Base-by-base conservation (phyloP, 2,797 vertebrate species). In the Fistularia commersonii region DNA sequence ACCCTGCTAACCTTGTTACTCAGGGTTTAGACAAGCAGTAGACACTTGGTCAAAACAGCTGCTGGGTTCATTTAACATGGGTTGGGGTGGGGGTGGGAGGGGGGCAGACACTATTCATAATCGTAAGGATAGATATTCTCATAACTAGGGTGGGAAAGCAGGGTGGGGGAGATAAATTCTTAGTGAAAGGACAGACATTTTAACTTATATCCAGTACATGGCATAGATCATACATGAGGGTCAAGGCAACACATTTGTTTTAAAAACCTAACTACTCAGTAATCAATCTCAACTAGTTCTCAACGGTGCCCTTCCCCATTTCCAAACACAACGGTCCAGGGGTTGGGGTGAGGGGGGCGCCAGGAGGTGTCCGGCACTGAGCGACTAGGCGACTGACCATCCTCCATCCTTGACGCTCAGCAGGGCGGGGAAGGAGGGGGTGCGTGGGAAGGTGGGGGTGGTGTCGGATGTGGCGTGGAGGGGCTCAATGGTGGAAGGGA, bases 221-320 rank as follows among this genome's bases (percentile, higher is more conserved):
- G 83, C 80, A 80, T 81, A 81, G 82, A 76, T 85, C 82, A 82
- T 84, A 86, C 79, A 85, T 77, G 66, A 84, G 77, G 85, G 69
- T 80, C 74, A 83, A 88, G 81, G 83, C 83, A 86, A 79, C 79
- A 85, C 82, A 83, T 81, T 54, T 75, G 69, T 57, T 54, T 70
- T 8, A 76, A 66, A 67, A 84, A 72, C 76, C 82, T 84, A 88
- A 83, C 83, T 88, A 88, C 80, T 84, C 68, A 66, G 76, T 83
- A 66, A 82, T 83, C 70, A 82, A 79, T 78, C 70, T 80, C 72
- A 81, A 73, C 83, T 83, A 83, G 76, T 85, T 81, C 68, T 79
- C 65, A 77, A 74, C 11, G 56, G 60, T 51, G 57, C 66, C 63
- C 56, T 33, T 56, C 54, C 69, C 60, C 48, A 2, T 51, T 64